These are phyloP conservation scores for Myiopsitta monachus DNA, from an alignment of 2,113 vertebrate genomes.

Conservation along the genomic window DNA sequence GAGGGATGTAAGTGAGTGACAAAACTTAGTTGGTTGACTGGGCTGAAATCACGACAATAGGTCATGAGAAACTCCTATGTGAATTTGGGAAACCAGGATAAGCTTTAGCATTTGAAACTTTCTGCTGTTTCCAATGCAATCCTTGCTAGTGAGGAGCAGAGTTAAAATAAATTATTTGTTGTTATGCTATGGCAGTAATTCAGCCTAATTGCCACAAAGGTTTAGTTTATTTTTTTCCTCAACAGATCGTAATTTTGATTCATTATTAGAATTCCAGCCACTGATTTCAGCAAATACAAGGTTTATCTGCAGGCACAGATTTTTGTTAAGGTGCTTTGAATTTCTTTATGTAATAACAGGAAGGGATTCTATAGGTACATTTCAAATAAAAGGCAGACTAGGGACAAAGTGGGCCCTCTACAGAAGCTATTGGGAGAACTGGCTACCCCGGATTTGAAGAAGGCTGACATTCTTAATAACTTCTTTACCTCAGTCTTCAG, in stretches of 20 bases:
- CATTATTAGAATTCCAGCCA: neutral
- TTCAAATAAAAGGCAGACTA: no score
- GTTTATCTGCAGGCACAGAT: neutral
- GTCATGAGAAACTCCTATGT: neutral
- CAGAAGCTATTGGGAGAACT: no score
- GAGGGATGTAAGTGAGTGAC: no score
- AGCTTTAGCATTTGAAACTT: neutral
- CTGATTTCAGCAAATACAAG: neutral
- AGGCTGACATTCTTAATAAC: no score
- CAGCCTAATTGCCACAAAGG: neutral
- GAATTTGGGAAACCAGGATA: neutral
- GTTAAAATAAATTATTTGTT: neutral
- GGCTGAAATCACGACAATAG: no score
- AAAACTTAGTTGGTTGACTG: no score
- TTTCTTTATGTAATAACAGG: neutral
- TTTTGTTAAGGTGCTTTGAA: neutral
- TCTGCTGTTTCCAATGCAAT: neutral
- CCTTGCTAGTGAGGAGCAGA: neutral
- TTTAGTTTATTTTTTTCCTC: neutral
- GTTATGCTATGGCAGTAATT: neutral
- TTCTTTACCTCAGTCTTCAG: no score
- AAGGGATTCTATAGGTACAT: no score
- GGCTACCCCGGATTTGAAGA: no score
- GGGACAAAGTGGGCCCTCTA: no score
- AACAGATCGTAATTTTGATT: neutral